Evolutionary conservation across 1,140 invertebrate species (phyloP).

Genomic region (Bombus balteatus): DNA sequence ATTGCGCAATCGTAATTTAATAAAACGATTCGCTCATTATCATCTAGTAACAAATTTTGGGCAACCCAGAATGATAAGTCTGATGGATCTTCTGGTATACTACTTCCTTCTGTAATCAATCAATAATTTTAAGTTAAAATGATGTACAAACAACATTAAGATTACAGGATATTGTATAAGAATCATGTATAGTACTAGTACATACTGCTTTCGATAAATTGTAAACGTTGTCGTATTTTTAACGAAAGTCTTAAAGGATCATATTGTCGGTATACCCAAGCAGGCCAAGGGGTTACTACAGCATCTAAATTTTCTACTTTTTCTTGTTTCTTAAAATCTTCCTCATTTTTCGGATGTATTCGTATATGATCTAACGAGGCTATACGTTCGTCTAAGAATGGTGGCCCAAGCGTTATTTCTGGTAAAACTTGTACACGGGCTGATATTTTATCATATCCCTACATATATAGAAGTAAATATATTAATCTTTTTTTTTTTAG

Average conservation of each 20-base stretch:
- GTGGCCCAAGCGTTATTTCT: conserved; percentile 84
- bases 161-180: not conserved
- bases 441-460: conserved; percentile 67
- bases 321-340: conserved; percentile 67
- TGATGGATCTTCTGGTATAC: conserved; percentile 85
- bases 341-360: conserved; percentile 62
- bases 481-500: not conserved
- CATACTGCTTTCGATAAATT: conserved; percentile 75
- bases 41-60: conserved; percentile 87
- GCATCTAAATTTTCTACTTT: conserved; percentile 81
- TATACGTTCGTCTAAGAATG: conserved; percentile 81
- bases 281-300: conserved; percentile 83
- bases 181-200: not conserved
- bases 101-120: conserved; percentile 69
- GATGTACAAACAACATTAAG: not conserved
- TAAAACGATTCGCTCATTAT: conserved; percentile 84
- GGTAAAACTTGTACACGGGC: conserved; percentile 87
- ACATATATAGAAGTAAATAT: conserved; percentile 24
- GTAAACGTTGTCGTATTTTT: conserved; percentile 78
- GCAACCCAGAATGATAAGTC: conserved; percentile 92
- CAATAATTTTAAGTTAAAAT: not conserved
- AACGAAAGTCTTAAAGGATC: conserved; percentile 84
- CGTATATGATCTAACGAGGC: conserved; percentile 80
- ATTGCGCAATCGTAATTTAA: conserved; percentile 87
- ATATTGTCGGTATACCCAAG: conserved; percentile 88